Conservation (phyloP, 2,888 invertebrate genomes). For the Salticus scenicus region DNA sequence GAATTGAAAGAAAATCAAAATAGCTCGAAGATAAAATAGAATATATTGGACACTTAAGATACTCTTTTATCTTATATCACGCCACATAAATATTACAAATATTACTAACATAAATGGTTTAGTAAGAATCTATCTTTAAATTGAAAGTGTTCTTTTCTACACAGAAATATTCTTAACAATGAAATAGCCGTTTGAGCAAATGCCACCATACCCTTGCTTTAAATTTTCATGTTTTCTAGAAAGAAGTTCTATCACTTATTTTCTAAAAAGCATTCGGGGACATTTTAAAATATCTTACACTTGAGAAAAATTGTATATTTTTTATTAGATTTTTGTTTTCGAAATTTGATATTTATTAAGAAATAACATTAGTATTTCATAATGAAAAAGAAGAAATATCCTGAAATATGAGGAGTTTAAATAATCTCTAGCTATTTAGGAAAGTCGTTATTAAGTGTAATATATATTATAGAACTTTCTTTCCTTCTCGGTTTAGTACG, state of each 20-base stretch:
- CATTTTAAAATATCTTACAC: no score
- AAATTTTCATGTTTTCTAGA: background rate
- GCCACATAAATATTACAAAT: background rate
- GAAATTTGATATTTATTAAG: no score
- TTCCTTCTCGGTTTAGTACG: no score
- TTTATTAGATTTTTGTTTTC: no score
- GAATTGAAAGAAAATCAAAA: background rate
- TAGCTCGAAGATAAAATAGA: background rate
- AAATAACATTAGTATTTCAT: no score
- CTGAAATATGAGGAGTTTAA: no score
- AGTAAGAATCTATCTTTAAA: background rate
- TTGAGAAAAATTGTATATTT: no score
- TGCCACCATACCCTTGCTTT: background rate
- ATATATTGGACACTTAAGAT: background rate
- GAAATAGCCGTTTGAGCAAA: background rate
- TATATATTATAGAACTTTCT: no score
- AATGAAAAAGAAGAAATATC: no score
- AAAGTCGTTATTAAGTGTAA: no score
- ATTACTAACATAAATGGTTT: background rate
- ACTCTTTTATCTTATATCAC: background rate
- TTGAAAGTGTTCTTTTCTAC: background rate
- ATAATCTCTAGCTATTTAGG: no score
- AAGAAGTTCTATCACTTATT: background rate
- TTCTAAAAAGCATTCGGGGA: slow-evolving; percentile 1
- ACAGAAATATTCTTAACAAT: background rate